Evolutionary conservation across 2,888 invertebrate genomes (phyloP).

Genomic region (Timema podura): DNA sequence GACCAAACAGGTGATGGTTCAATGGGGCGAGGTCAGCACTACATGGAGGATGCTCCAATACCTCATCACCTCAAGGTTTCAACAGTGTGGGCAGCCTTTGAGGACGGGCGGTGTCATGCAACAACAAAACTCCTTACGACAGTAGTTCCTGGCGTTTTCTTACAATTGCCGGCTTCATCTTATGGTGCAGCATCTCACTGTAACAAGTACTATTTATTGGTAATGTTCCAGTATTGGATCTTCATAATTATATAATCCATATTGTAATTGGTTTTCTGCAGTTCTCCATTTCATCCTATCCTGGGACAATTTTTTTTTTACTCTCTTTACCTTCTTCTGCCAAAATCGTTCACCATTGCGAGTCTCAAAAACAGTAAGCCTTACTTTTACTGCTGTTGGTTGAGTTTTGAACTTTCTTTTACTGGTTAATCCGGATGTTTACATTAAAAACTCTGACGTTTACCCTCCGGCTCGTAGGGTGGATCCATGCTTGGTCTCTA

Average conservation of each 20-base stretch:
- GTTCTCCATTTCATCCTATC: too few relatives aligned
- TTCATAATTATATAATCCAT: neutral
- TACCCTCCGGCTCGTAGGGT: neutral
- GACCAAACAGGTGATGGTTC: constrained; percentile 4
- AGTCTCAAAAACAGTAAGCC: neutral
- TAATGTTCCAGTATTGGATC: neutral
- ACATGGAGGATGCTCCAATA: neutral
- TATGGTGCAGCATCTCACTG: neutral
- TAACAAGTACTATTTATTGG: neutral
- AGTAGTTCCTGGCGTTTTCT: neutral
- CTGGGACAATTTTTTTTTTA: too few relatives aligned
- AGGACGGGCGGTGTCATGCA: neutral
- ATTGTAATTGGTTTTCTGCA: too few relatives aligned
- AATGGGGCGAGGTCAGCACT: neutral
- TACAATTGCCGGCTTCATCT: neutral
- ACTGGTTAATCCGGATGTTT: constrained; percentile 4
- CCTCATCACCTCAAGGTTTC: neutral
- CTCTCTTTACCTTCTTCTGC: too few relatives aligned
- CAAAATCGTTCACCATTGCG: too few relatives aligned
- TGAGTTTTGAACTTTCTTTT: constrained; percentile 6
- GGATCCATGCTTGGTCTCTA: constrained; percentile 3
- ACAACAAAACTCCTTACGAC: neutral
- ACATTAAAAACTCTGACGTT: constrained; percentile 3
- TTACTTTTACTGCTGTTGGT: neutral
- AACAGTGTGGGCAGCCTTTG: constrained; percentile 4